phyloP scores from a whole-genome alignment of 2,113 vertebrate species.

The Asarcornis scutulata region DNA sequence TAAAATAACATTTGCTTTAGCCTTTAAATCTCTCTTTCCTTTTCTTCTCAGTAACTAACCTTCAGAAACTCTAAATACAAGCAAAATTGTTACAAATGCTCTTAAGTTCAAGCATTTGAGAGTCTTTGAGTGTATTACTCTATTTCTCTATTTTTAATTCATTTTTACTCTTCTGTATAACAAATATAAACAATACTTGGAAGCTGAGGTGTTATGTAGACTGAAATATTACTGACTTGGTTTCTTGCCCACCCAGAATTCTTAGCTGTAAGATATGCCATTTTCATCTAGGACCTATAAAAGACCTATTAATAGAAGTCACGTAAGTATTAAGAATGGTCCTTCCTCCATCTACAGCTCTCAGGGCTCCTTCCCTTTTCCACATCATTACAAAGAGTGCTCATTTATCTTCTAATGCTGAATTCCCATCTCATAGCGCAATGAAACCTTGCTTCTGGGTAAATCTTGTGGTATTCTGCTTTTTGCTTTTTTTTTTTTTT shows the following conservation, averaged over 20 bases:
- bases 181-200: not conserved
- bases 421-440: not conserved
- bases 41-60: not conserved
- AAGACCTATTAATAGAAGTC: not conserved
- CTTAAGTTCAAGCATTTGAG: not conserved
- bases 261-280: not conserved
- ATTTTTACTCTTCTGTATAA: not conserved
- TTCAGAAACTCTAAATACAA: not conserved
- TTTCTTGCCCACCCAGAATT: not conserved
- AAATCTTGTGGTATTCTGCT: not conserved
- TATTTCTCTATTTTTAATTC: not conserved
- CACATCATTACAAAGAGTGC: not conserved
- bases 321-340: not conserved
- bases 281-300: not conserved
- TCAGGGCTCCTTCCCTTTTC: not conserved
- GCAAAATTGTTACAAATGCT: not conserved
- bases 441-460: conserved; percentile 15
- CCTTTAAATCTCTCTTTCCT: not conserved
- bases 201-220: not conserved
- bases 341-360: not conserved
- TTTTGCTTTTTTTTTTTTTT: not conserved
- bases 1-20: not conserved
- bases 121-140: not conserved
- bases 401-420: conserved; percentile 25
- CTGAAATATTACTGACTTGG: not conserved